Conservation (phyloP, 2,113 vertebrate species). For the Ellobius talpinus region DNA sequence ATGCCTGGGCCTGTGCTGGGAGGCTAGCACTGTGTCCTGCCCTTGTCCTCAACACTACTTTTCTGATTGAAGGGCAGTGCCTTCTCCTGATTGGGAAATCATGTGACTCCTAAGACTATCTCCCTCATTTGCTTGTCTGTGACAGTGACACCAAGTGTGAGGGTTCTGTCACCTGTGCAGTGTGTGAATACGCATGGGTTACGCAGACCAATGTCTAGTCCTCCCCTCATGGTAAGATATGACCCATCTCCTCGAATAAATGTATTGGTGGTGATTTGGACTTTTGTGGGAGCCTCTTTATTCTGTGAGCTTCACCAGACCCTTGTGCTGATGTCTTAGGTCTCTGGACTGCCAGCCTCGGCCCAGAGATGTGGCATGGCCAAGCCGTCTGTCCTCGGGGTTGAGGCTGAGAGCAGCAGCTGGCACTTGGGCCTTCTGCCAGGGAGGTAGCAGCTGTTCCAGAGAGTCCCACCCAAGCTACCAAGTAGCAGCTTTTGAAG, state of each 20-base stretch:
- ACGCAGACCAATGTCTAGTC: conserved; percentile 22
- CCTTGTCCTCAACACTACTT: conserved; percentile 67
- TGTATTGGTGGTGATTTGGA: conserved; percentile 74
- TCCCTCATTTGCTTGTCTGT: not conserved
- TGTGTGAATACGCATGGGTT: not conserved
- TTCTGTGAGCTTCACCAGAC: not conserved
- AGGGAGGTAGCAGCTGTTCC: not conserved
- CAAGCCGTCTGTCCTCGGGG: too few species aligned
- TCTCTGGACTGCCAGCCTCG: not conserved
- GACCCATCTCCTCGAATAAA: conserved; percentile 73
- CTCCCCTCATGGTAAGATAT: conserved; percentile 8
- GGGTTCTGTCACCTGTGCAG: not conserved
- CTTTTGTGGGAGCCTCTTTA: not conserved
- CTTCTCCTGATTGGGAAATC: conserved; percentile 54
- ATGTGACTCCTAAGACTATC: not conserved
- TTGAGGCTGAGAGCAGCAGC: not conserved
- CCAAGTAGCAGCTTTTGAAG: not conserved
- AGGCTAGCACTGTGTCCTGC: not conserved
- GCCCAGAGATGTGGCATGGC: too few species aligned
- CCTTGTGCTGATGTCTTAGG: not conserved
- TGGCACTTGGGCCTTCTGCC: not conserved
- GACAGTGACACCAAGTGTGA: not conserved
- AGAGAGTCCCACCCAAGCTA: not conserved
- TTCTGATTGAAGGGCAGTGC: conserved; percentile 8
- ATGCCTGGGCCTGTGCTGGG: not conserved